A percentile compares a stretch with the other conserved stretches of the same genome.
Conservation (phyloP, 2,888 invertebrate genomes). For the Eilema depressum region DNA sequence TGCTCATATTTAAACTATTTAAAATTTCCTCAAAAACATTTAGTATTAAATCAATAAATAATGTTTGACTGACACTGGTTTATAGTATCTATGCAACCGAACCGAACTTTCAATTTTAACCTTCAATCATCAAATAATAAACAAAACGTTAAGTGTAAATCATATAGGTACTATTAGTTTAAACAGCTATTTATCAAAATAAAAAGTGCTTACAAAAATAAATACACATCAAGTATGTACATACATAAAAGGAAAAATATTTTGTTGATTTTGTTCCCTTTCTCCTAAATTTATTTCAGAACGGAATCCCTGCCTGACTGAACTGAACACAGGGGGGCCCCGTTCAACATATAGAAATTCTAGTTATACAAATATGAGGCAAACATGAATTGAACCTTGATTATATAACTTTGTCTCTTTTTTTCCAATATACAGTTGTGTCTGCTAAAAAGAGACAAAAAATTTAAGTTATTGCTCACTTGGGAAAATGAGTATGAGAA, state of each 20-base stretch:
- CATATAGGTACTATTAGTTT: neutral
- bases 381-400: too few species aligned
- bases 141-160: too few species aligned
- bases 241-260: neutral
- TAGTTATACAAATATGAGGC: too few species aligned
- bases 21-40: neutral
- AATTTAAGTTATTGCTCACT: too few species aligned
- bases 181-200: neutral
- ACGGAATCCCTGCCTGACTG: too few species aligned
- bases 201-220: neutral
- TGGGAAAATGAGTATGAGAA: too few species aligned
- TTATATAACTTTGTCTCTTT: too few species aligned
- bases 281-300: neutral
- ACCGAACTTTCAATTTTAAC: neutral
- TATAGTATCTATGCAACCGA: slow-evolving; percentile 59
- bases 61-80: slow-evolving; percentile 43
- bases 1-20: slow-evolving; percentile 48
- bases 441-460: too few species aligned
- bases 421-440: too few species aligned
- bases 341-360: too few species aligned
- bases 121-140: neutral
- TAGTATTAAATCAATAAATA: slow-evolving; percentile 5
- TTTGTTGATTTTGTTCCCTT: neutral
- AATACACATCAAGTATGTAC: neutral
- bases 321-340: too few species aligned